Evolutionary conservation across 2,888 invertebrate species (phyloP).

Genomic region (Cynaeus angustus): DNA sequence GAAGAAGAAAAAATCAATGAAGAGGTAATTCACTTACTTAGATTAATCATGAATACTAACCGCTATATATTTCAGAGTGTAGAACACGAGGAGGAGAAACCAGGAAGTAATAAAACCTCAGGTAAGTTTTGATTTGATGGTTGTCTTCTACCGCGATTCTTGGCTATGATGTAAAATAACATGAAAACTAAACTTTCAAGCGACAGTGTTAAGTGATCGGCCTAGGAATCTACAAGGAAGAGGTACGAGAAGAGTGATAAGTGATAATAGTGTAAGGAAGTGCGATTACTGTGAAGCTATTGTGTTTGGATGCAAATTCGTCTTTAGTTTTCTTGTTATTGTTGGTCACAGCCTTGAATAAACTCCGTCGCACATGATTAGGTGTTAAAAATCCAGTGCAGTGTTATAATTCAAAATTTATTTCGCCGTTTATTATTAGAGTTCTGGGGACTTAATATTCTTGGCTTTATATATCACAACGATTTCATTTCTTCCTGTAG

Average conservation of each 20-base stretch:
- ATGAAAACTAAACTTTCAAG: conserved; percentile 45
- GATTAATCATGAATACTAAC: neutral
- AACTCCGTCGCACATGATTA: conserved; percentile 18
- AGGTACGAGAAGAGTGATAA: conserved; percentile 10
- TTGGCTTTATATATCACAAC: conserved; percentile 58
- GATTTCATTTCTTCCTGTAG: conserved; percentile 65
- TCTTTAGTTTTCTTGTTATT: conserved; percentile 46
- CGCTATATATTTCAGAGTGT: conserved; percentile 1
- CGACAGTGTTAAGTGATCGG: conserved; percentile 16
- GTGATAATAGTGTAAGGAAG: conserved; percentile 5
- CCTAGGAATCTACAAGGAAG: conserved; percentile 7
- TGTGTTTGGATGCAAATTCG: conserved; percentile 4
- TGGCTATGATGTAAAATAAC: conserved; percentile 37
- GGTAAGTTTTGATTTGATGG: conserved; percentile 42
- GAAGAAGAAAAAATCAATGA: conserved; percentile 65
- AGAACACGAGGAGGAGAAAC: conserved; percentile 1
- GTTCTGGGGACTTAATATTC: conserved; percentile 56
- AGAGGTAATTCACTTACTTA: conserved; percentile 54
- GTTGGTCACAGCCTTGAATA: conserved; percentile 20
- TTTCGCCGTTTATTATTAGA: conserved; percentile 53
- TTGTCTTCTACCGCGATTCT: conserved; percentile 13
- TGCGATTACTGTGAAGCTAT: conserved; percentile 1
- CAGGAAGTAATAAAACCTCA: conserved; percentile 17
- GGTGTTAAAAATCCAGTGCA: conserved; percentile 47
- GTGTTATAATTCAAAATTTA: conserved; percentile 51